Conservation (phyloP, 2,888 invertebrate genomes). For the Sinopyrophorus schimmeli region DNA sequence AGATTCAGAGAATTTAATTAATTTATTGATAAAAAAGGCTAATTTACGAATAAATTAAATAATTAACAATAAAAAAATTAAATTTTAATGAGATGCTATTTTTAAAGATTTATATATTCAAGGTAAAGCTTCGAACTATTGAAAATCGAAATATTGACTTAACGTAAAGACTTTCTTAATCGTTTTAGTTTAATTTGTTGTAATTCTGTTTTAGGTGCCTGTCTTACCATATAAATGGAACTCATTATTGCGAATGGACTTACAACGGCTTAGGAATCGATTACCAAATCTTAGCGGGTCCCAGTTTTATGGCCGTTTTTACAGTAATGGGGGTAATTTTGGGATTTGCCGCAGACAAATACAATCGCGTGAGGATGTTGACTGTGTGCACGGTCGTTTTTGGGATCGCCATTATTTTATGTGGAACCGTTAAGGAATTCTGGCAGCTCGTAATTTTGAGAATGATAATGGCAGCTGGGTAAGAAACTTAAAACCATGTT, state of each 20-base stretch:
- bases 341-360: conserved; percentile 81
- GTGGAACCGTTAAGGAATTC: conserved; percentile 81
- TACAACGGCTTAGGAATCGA: conserved; percentile 91
- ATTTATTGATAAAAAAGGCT: no score
- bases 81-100: no score
- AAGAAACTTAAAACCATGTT: conserved; percentile 37
- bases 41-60: no score
- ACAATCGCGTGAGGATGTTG: conserved; percentile 74
- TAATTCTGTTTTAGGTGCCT: conserved; percentile 61
- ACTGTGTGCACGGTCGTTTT: conserved; percentile 78
- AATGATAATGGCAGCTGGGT: conserved; percentile 86
- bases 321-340: conserved; percentile 85
- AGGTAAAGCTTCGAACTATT: no score
- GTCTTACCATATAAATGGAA: conserved; percentile 69
- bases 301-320: conserved; percentile 89
- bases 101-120: no score
- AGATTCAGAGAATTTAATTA: no score
- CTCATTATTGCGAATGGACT: conserved; percentile 85
- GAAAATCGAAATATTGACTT: no score
- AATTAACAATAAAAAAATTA: no score
- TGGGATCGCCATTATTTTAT: conserved; percentile 81
- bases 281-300: conserved; percentile 91
- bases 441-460: conserved; percentile 88
- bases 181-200: no score
- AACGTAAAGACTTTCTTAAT: no score